phyloP scores from a whole-genome alignment of 1,140 invertebrate genomes.

The Galleria mellonella region DNA sequence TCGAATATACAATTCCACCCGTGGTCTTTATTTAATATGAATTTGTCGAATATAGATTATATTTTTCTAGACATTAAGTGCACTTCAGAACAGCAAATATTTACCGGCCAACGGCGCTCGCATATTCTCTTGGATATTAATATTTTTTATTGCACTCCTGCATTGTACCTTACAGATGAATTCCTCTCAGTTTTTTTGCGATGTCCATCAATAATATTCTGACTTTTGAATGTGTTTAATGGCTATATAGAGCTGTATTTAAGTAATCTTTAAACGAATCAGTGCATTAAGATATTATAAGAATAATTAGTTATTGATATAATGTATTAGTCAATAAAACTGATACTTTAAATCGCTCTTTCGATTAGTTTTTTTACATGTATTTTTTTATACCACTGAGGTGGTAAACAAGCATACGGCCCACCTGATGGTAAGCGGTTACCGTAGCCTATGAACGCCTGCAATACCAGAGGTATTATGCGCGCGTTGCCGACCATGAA shows the following conservation, averaged over 20 bases:
- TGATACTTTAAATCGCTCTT: no score
- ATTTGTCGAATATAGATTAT: slow-evolving; percentile 48
- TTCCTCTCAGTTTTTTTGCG: slow-evolving; percentile 44
- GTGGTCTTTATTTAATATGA: slow-evolving; percentile 62
- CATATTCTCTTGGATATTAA: slow-evolving; percentile 57
- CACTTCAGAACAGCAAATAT: background rate
- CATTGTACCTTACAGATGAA: slow-evolving; percentile 54
- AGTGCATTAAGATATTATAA: slow-evolving; percentile 32
- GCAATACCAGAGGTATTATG: no score
- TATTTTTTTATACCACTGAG: no score
- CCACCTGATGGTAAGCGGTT: no score
- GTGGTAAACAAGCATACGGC: no score
- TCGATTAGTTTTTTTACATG: no score
- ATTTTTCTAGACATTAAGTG: slow-evolving; percentile 18
- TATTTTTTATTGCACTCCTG: slow-evolving; percentile 67
- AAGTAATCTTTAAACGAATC: slow-evolving; percentile 44
- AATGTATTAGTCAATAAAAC: no score
- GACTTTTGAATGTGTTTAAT: slow-evolving; percentile 61
- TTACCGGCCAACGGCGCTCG: slow-evolving; percentile 24
- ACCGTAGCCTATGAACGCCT: no score
- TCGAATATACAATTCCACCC: slow-evolving; percentile 72
- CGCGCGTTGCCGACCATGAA: no score
- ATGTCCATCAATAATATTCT: slow-evolving; percentile 63
- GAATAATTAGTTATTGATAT: slow-evolving; percentile 28
- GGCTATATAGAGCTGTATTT: slow-evolving; percentile 35